Evolutionary conservation across 2,113 vertebrate species (phyloP), one percentile per base, ranked within the genome.

Genomic region (Lophura nycthemera): DNA sequence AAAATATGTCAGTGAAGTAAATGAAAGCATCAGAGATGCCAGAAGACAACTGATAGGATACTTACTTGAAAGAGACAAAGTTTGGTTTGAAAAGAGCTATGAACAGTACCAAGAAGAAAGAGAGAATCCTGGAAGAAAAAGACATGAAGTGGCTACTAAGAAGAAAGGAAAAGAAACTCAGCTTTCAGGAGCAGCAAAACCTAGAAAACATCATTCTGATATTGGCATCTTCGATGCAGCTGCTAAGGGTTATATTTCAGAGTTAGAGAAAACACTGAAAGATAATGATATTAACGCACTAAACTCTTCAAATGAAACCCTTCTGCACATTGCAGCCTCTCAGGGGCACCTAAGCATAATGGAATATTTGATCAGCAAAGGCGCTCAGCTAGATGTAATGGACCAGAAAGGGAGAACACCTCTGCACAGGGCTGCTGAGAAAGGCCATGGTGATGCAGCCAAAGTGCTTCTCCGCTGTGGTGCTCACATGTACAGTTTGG

Each of bases 11-110:
- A 92, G 92, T 21, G 86, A 94, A 59, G 89, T 98, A 80, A 98
- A 98, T 36, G 83, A 97, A 70, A 96, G 88, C 25, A 93, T 98
- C 64, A 82, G 92, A 88, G 98, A 98, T 91, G 92, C 97, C 29
- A 97, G 96, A 92, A 98, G 98, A 88, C 98, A 98, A 86, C 10
- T 98, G 78, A 94, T 98, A 90, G 98, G 98, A 22, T 98, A 98
- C 92, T 97, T 98, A 87, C 86, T 98, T 1, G 97, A 98, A 91
- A 98, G 97, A 90, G 98, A 98, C 59, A 96, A 95, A 59, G 80
- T 94, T 25, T 94, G 90, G 70, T 57, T 87, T 50, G 65, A 30
- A 52, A 97, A 90, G 9, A 88, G 45, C 21, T 69, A 67, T 8
- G 18, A 91, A 32, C 3, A 32, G 4, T 74, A 83, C 6, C 75